Evolutionary conservation across 2,113 vertebrate genomes (phyloP), one percentile per base, ranked within the genome.

Genomic region (Phyllostomus discolor): DNA sequence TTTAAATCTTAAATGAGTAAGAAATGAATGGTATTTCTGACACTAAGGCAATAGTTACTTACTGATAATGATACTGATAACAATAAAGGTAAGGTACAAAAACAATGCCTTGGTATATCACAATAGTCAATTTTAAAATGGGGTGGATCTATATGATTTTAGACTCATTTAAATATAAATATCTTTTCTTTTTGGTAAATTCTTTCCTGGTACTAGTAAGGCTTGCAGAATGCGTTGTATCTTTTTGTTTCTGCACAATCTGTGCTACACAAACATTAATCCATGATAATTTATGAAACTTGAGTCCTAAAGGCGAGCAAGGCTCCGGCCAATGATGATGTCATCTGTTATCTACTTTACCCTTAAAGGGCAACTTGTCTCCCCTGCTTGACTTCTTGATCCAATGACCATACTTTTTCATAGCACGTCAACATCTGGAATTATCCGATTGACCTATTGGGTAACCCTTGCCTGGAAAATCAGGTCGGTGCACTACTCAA

Each of bases 241-340:
- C 86, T 76, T 82, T 86, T 38, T 67, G 64, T 78, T 48, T 85
- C 88, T 81, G 78, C 31, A 85, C 85, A 66, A 76, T 38, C 87
- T 62, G 10, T 78, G 62, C 81, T 91, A 91, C 66, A 88, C 85
- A 96, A 95, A 96, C 82, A 94, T 64, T n/a, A 31, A 57, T 96
- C 73, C 94, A 82, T 43, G 92, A 91, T 97, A 94, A 97, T 96
- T 97, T 97, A 85, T 91, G 88, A 91, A 80, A 81, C 48, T 64
- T 28, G 10, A 95, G 35, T 91, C 73, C 57, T 73, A 69, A 57
- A 90, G 59, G 54, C 48, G 12, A 86, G 41, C 41, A 43, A 80
- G 64, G 22, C 73, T 20, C 20, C 10, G 17, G 78, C 91, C 94
- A 50, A 70, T 28, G 20, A 88, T 97, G 95, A 96, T 86, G 81